These are phyloP conservation scores for Paramisgurnus dabryanus DNA, from an alignment of 2,113 vertebrate genomes.

Conservation along the genomic window DNA sequence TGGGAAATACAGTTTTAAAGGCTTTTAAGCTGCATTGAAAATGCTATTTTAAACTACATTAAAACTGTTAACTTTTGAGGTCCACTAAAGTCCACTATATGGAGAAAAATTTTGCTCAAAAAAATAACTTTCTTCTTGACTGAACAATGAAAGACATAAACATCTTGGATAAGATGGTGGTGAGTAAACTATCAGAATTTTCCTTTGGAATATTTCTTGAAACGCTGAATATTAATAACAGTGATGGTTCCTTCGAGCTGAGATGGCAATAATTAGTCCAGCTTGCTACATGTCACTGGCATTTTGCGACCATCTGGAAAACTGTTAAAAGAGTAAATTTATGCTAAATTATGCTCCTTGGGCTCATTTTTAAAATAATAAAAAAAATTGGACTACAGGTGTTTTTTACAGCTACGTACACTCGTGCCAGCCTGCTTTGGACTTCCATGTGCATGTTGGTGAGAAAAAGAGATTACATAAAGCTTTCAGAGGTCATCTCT, in stretches of 20 bases:
- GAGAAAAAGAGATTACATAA: conserved; percentile 18
- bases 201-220: too few species aligned
- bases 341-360: conserved; percentile 27
- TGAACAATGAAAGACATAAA: too few species aligned
- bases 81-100: too few species aligned
- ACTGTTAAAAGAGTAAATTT: background rate
- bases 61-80: too few species aligned
- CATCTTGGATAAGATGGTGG: too few species aligned
- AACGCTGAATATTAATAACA: background rate
- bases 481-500: conserved; percentile 21
- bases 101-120: too few species aligned
- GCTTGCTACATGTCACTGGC: background rate
- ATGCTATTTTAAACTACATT: too few species aligned
- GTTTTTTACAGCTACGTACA: conserved; percentile 28
- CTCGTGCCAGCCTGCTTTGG: conserved; percentile 7
- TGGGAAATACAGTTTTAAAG: too few species aligned
- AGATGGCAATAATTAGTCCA: background rate
- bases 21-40: too few species aligned
- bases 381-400: background rate
- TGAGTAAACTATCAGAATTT: too few species aligned
- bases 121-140: too few species aligned
- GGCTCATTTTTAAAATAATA: background rate
- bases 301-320: conserved; percentile 24
- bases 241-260: background rate
- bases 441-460: conserved; percentile 10